Conservation (phyloP, 2,888 invertebrate species). For the Axea sp. region DNA sequence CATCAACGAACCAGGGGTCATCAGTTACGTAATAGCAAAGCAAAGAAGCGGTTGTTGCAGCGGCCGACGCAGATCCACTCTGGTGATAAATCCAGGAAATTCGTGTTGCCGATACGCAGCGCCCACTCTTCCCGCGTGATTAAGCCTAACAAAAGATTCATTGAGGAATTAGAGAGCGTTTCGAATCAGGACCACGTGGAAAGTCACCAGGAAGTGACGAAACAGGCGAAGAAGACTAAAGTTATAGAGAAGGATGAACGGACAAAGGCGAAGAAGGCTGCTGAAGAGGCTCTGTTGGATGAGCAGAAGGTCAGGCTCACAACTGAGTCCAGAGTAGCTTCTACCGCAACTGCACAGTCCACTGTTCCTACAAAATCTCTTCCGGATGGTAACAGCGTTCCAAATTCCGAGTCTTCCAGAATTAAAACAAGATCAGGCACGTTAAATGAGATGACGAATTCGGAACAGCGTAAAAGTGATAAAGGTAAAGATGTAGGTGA, state of each 20-base stretch:
- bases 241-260: conserved; percentile 56
- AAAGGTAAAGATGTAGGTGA: conserved; percentile 68
- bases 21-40: conserved; percentile 75
- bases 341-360: conserved; percentile 61
- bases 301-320: background rate
- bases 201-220: conserved; percentile 63
- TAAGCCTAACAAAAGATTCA: conserved; percentile 90
- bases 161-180: conserved; percentile 83
- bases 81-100: conserved; percentile 82
- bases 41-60: conserved; percentile 75
- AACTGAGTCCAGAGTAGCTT: conserved; percentile 3
- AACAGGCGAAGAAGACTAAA: conserved; percentile 72
- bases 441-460: conserved; percentile 62
- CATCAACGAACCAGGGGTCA: conserved; percentile 72
- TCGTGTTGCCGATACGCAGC: conserved; percentile 89
- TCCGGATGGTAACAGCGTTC: conserved; percentile 72
- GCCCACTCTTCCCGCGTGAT: conserved; percentile 92
- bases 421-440: conserved; percentile 76
- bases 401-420: conserved; percentile 77
- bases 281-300: conserved; percentile 7
- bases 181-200: conserved; percentile 72
- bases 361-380: conserved; percentile 74
- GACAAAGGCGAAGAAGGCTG: conserved; percentile 13
- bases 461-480: conserved; percentile 36
- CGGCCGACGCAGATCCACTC: conserved; percentile 73